Evolutionary conservation across 2,113 vertebrate species (phyloP).

Genomic region (Tachycineta bicolor): DNA sequence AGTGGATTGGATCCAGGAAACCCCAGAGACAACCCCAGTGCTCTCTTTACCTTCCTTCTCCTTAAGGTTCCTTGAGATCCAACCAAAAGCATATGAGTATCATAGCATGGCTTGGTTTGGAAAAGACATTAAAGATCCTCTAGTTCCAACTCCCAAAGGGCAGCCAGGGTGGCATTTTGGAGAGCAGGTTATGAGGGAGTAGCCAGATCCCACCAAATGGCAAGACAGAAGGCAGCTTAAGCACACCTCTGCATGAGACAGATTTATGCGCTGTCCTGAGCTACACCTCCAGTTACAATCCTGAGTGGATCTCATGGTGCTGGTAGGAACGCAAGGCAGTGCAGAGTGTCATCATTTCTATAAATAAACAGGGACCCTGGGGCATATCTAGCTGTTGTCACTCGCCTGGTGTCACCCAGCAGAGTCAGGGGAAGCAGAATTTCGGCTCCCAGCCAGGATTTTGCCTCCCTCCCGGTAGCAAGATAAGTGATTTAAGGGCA

Average conservation of each 20-base stretch:
- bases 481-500: background rate
- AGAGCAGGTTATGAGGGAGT: background rate
- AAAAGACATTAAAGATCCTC: background rate
- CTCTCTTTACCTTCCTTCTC: background rate
- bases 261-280: background rate
- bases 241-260: background rate
- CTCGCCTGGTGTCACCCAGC: background rate
- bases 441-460: background rate
- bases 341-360: background rate
- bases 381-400: background rate
- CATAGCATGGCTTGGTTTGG: background rate
- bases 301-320: background rate
- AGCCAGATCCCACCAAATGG: background rate
- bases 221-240: background rate
- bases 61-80: background rate
- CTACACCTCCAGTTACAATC: background rate
- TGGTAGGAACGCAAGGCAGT: rapidly evolving
- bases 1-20: background rate
- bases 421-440: background rate
- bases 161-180: background rate
- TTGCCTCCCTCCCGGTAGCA: background rate
- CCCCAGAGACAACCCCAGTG: background rate
- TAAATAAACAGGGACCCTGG: background rate
- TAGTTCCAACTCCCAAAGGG: background rate
- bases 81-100: background rate